phyloP scores from a whole-genome alignment of 2,113 vertebrate genomes.

The Bettongia penicillata region DNA sequence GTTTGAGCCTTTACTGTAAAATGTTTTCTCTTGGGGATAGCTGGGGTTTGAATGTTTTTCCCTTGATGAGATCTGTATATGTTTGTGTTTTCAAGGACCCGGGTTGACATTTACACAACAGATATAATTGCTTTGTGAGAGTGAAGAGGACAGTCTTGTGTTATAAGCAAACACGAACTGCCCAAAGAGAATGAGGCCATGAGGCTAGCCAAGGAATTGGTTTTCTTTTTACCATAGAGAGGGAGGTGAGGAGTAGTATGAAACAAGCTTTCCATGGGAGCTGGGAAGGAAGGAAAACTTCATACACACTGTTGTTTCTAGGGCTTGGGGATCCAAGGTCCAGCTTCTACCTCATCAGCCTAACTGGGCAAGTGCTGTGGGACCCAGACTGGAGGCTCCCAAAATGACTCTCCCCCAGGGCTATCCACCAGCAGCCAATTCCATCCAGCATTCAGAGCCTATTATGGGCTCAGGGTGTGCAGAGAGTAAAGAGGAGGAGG shows the following conservation, averaged over 20 bases:
- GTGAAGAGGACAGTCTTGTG: neutral
- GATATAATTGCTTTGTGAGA: neutral
- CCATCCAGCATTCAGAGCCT: neutral
- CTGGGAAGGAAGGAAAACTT: neutral
- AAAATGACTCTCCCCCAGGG: neutral
- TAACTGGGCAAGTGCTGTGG: neutral
- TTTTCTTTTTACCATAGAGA: neutral
- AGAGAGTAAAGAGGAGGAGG: no score
- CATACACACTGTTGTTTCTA: neutral
- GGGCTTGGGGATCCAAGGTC: neutral
- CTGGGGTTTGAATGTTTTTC: neutral
- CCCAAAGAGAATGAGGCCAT: neutral
- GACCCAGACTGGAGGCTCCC: neutral
- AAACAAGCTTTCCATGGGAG: neutral
- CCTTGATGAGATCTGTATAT: neutral
- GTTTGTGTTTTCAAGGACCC: neutral
- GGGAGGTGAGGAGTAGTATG: neutral
- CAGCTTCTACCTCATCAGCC: neutral
- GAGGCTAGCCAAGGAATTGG: neutral
- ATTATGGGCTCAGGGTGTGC: neutral
- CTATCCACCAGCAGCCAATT: neutral
- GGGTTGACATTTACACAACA: neutral
- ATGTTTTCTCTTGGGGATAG: neutral
- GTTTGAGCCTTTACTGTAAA: neutral
- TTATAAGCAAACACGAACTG: neutral